Base-by-base conservation (phyloP, 1,140 invertebrate genomes). In the Drosophila oshimai region DNA sequence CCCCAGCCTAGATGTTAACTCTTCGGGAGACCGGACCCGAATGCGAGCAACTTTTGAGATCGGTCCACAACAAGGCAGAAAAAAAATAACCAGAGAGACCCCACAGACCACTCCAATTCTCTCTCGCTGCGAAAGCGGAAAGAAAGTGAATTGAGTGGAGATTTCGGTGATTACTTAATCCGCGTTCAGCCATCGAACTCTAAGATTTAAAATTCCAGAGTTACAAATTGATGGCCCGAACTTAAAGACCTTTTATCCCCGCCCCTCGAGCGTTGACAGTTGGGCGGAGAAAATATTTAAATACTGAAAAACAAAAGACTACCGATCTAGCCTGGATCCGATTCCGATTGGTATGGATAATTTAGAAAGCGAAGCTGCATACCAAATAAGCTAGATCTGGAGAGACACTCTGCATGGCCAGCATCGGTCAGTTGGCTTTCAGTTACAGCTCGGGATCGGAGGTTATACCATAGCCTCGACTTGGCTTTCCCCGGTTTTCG, bases 351-450 rank as follows among this genome's bases (percentile, higher is more conserved):
- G n/a, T n/a, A n/a, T 79, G 60, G 67, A 46, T 76, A 80, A 80
- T 87, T 87, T 87, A 86, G 80, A 86, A 86, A 86, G 80, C 61
- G 68, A 26, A 71, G 51, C 58, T 69, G 67, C 60, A 71, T 70
- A 79, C 49, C 64, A 74, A 64, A 71, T 37, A 50, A 17, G 60
- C 53, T 26, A 49, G 60, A 67, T 50, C 60, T 36, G 15, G 24
- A 39, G 18, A 39, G 44, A 24, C 41, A 46, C 53, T 64, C 57
- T 31, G 18, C 49, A 39, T 24, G 31, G 20, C 41, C 45, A 45
- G 24, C 18, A 22, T 41, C 28, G 31, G 26, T 31, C 44, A 37
- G 70, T 73, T 34, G 29, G 49, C 24, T 62, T 73, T 51, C 41
- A 49, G 70, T 64, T 64, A 36, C 49, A 36, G 42, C 45, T 47